A percentile compares a stretch with the other conserved stretches of the same genome.
Evolutionary conservation across 2,113 vertebrate genomes (phyloP).

Genomic region (Pangasianodon hypophthalmus): DNA sequence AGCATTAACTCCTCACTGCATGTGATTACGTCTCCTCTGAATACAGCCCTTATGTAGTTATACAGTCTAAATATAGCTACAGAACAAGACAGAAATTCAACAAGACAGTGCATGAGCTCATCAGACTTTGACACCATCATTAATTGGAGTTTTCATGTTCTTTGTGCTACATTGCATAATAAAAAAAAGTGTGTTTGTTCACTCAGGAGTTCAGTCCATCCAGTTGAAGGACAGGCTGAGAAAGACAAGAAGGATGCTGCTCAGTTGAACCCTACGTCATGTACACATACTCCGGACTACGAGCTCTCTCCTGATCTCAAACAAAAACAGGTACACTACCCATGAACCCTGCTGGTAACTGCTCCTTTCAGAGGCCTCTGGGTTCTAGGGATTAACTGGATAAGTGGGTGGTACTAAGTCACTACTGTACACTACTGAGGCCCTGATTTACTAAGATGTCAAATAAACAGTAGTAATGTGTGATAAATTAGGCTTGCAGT

Average conservation of each 20-base stretch:
- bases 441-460: background rate
- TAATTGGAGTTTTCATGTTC: background rate
- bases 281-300: constrained; percentile 49
- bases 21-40: background rate
- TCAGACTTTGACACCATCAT: background rate
- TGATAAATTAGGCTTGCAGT: background rate
- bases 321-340: constrained; percentile 45
- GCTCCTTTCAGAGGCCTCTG: background rate
- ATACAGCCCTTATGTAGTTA: background rate
- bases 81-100: background rate
- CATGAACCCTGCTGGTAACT: background rate
- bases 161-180: background rate
- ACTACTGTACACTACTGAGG: background rate
- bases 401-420: background rate
- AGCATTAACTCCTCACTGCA: background rate
- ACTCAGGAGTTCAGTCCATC: constrained; percentile 9
- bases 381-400: background rate
- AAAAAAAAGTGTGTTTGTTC: background rate
- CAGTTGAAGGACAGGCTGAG: constrained; percentile 25
- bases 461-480: background rate
- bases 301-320: constrained; percentile 51
- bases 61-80: background rate
- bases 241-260: constrained; percentile 32
- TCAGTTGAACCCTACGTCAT: background rate
- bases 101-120: background rate